A percentile compares a stretch with the other conserved stretches of the same genome.
Conservation (phyloP, 2,888 invertebrate species). For the Hemistola chrysoprasaria region DNA sequence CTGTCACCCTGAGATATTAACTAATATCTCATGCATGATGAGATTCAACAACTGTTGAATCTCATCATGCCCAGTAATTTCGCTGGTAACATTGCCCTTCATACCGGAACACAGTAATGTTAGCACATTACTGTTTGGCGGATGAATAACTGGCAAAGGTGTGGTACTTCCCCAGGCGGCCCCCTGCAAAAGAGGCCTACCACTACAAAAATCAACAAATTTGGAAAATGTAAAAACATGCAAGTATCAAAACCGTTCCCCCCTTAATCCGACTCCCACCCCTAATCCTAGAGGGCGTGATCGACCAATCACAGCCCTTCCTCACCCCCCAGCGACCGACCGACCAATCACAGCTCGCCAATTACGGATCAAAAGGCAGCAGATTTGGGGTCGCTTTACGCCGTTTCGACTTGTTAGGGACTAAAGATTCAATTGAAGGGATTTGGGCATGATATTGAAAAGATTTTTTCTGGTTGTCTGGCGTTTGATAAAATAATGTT, state of each 20-base stretch:
- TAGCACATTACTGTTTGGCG: too few relatives aligned
- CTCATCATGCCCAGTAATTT: too few relatives aligned
- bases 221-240: constrained; percentile 1
- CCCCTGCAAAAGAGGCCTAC: too few relatives aligned
- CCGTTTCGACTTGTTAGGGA: constrained; percentile 50
- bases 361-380: constrained; percentile 68
- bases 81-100: too few relatives aligned
- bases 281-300: constrained; percentile 61
- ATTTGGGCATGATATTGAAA: constrained; percentile 8
- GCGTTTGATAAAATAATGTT: too few relatives aligned
- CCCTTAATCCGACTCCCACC: constrained; percentile 40
- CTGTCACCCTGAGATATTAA: too few relatives aligned
- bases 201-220: background rate
- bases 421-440: constrained; percentile 7
- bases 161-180: too few relatives aligned
- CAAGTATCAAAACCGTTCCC: constrained; percentile 21
- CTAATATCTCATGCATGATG: too few relatives aligned
- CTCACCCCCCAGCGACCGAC: constrained; percentile 42
- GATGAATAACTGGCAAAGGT: too few relatives aligned
- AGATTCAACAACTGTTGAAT: too few relatives aligned
- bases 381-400: constrained; percentile 73
- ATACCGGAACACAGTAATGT: too few relatives aligned
- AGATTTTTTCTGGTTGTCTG: too few relatives aligned
- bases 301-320: constrained; percentile 46
- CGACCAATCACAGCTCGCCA: constrained; percentile 58